Percentiles rank a stretch among this genome's conserved stretches.
These are phyloP conservation scores for Clarias fuscus DNA, from an alignment of 2,797 vertebrate species.

Conservation along the genomic window DNA sequence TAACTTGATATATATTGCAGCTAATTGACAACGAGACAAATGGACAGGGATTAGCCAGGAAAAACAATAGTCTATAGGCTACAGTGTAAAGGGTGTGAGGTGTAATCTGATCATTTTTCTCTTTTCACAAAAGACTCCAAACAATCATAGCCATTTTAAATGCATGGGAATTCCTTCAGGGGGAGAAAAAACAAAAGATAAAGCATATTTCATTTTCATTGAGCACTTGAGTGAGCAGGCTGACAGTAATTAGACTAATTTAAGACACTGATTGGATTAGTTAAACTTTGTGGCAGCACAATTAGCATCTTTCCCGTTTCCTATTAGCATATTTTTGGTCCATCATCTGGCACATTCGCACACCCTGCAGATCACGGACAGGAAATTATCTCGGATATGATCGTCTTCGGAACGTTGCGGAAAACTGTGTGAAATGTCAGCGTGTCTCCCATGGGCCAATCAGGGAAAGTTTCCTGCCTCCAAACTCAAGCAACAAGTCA, in stretches of 20 bases:
- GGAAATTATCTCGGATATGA: slow-evolving; percentile 20
- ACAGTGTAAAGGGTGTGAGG: not conserved
- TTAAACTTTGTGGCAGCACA: slow-evolving; percentile 33
- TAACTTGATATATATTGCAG: not conserved
- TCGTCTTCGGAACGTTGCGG: not conserved
- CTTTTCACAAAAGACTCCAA: not conserved
- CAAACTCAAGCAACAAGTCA: slow-evolving; percentile 14
- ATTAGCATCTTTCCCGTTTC: slow-evolving; percentile 20
- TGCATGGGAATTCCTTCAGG: not conserved
- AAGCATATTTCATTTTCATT: not conserved
- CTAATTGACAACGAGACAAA: not conserved
- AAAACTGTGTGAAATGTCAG: not conserved
- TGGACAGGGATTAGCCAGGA: not conserved
- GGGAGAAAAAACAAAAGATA: not conserved
- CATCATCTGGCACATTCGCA: slow-evolving; percentile 5
- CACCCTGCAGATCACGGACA: not conserved
- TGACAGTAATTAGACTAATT: slow-evolving; percentile 37
- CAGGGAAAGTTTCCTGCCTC: not conserved
- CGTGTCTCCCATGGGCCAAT: not conserved
- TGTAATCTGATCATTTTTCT: not conserved
- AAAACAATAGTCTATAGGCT: not conserved
- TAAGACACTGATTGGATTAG: slow-evolving; percentile 37
- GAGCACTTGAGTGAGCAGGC: slow-evolving; percentile 9
- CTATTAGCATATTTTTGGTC: slow-evolving; percentile 9
- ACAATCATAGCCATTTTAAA: not conserved